Conservation (phyloP, 2,888 invertebrate species). For the Spilarctia lutea region DNA sequence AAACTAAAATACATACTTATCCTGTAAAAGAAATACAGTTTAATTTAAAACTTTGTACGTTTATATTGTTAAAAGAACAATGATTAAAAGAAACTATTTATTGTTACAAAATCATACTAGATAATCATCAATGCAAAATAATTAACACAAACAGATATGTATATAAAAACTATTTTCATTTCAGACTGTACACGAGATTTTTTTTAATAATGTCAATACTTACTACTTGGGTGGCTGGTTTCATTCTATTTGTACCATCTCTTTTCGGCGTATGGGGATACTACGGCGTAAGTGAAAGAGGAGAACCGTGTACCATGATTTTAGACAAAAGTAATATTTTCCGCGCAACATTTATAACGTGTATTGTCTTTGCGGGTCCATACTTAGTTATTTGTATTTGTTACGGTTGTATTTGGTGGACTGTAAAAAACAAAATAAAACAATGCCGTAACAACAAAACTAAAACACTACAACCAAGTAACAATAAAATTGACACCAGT, state of each 20-base stretch:
- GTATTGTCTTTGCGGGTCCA: constrained; percentile 93
- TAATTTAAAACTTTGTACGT: background rate
- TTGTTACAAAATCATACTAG: background rate
- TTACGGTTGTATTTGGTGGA: constrained; percentile 93
- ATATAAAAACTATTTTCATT: constrained; percentile 30
- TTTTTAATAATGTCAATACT: constrained; percentile 91
- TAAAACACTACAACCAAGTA: constrained; percentile 50
- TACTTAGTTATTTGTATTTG: constrained; percentile 93
- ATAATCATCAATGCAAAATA: too few species aligned
- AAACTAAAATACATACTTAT: too few species aligned
- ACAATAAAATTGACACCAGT: constrained; percentile 15
- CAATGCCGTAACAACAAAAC: constrained; percentile 77
- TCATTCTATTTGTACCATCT: constrained; percentile 89
- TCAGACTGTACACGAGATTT: constrained; percentile 91
- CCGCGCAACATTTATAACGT: constrained; percentile 92
- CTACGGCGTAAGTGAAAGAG: constrained; percentile 90
- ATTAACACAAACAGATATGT: constrained; percentile 69
- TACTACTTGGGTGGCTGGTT: constrained; percentile 90
- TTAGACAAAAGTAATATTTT: constrained; percentile 88
- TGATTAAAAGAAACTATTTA: background rate
- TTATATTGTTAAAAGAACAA: background rate
- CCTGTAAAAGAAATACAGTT: background rate
- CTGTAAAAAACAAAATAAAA: constrained; percentile 90
- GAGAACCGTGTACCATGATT: constrained; percentile 93
- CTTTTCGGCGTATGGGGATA: constrained; percentile 91